phyloP scores from a whole-genome alignment of 2,888 invertebrate genomes.

The Synergus umbraculus region DNA sequence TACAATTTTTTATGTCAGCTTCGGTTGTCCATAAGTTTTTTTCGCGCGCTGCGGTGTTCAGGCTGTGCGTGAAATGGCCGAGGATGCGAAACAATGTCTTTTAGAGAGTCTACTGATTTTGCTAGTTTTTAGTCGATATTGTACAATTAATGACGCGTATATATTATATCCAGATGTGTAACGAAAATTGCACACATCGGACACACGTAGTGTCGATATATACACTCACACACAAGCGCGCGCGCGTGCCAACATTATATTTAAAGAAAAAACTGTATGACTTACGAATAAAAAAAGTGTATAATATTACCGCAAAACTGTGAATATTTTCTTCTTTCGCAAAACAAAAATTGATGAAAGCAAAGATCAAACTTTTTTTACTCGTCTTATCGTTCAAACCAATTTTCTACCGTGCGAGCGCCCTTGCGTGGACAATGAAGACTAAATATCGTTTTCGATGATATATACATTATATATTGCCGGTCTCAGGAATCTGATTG shows the following conservation, averaged over 20 bases:
- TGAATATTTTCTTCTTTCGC: conserved; percentile 37
- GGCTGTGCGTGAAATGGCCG: conserved; percentile 31
- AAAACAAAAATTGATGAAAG: conserved; percentile 8
- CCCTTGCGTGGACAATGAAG: conserved; percentile 37
- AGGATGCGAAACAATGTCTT: conserved; percentile 28
- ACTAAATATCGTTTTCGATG: conserved; percentile 33
- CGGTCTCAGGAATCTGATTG: conserved; percentile 41
- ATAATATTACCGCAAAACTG: conserved; percentile 27
- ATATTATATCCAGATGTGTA: conserved; percentile 32
- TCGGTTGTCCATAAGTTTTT: conserved; percentile 4
- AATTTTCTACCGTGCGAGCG: conserved; percentile 34
- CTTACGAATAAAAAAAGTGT: conserved; percentile 26
- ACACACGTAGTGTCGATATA: conserved; percentile 31
- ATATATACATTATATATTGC: conserved; percentile 27
- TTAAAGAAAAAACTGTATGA: conserved; percentile 14
- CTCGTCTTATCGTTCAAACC: conserved; percentile 36
- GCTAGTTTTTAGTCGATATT: conserved; percentile 38
- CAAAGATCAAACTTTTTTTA: conserved; percentile 40
- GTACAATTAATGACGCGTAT: conserved; percentile 39
- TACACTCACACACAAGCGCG: conserved; percentile 20
- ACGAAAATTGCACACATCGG: conserved; percentile 32
- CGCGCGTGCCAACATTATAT: conserved; percentile 30
- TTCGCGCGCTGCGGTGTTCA: conserved; percentile 35
- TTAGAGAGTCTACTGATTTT: conserved; percentile 34
- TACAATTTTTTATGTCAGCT: conserved; percentile 27